Conservation (phyloP, 2,113 vertebrate species). For the Myanophis thanlyinensis region DNA sequence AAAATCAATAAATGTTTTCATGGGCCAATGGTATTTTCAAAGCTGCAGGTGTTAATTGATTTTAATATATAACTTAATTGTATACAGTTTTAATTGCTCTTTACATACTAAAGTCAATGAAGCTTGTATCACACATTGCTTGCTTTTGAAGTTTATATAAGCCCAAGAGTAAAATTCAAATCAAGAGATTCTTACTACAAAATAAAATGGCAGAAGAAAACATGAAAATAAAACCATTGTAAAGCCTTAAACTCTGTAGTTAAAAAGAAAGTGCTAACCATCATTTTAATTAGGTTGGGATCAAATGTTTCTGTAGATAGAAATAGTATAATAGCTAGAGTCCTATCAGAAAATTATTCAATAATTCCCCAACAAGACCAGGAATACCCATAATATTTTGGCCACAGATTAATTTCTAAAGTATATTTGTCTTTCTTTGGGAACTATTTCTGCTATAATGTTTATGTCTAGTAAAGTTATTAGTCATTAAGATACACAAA, state of each 20-base stretch:
- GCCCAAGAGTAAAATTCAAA: neutral
- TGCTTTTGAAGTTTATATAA: neutral
- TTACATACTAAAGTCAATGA: neutral
- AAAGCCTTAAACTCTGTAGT: neutral
- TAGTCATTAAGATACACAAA: neutral
- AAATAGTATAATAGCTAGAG: neutral
- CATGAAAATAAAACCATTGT: neutral
- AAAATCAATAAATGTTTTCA: neutral
- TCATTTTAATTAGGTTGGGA: neutral
- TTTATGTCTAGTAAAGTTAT: neutral
- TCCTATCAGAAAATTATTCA: neutral
- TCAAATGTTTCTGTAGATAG: neutral
- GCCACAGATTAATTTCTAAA: neutral
- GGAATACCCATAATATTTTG: neutral
- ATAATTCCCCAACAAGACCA: neutral
- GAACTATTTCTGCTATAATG: neutral
- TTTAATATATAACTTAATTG: conserved; percentile 3
- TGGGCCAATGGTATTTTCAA: neutral
- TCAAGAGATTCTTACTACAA: neutral
- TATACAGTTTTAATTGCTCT: neutral
- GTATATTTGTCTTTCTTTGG: neutral
- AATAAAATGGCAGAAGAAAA: neutral
- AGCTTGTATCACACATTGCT: neutral
- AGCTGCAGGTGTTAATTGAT: neutral
- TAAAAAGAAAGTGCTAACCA: neutral